Percentiles rank a stretch among this genome's conserved stretches.
These are phyloP conservation scores for Chrysomallon squamiferum DNA, from an alignment of 1,140 invertebrate species.

Conservation along the genomic window DNA sequence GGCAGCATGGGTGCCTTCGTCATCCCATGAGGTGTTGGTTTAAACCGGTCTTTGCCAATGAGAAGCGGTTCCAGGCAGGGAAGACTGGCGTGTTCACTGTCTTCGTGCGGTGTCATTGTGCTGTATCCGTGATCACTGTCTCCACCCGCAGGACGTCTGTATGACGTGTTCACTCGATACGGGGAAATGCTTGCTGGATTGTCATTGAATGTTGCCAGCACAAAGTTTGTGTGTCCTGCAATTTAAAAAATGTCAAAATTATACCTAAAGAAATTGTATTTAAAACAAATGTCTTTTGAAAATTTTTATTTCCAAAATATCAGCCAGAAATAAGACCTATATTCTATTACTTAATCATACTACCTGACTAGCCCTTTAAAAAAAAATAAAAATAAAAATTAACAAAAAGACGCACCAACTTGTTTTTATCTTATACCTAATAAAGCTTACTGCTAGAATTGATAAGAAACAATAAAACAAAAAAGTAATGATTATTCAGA, in stretches of 20 bases:
- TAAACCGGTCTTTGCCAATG: constrained; percentile 63
- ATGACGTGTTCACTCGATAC: constrained; percentile 83
- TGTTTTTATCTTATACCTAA: too few species aligned
- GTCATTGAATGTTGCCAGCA: constrained; percentile 61
- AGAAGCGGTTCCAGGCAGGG: constrained; percentile 70
- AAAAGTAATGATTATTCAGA: too few species aligned
- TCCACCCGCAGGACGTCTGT: constrained; percentile 76
- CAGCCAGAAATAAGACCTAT: too few species aligned
- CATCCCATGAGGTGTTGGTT: constrained; percentile 40
- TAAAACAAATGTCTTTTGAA: too few species aligned
- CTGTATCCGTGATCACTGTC: constrained; percentile 94
- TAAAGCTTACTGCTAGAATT: too few species aligned
- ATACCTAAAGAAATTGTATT: too few species aligned
- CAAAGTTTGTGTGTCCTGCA: constrained; percentile 62
- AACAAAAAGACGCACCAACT: too few species aligned
- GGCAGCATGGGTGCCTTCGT: constrained; percentile 52
- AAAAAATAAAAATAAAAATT: too few species aligned
- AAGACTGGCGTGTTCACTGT: constrained; percentile 66
- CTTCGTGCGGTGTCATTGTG: constrained; percentile 92
- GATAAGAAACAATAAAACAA: too few species aligned
- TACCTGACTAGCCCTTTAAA: too few species aligned
- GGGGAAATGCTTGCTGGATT: constrained; percentile 78
- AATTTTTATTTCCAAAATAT: too few species aligned
- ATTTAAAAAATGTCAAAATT: constrained; percentile 19
- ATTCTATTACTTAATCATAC: too few species aligned